Percentiles rank a stretch among this genome's conserved stretches.
Evolutionary conservation across 2,888 invertebrate species (phyloP).

Genomic region (Empis stercorea): DNA sequence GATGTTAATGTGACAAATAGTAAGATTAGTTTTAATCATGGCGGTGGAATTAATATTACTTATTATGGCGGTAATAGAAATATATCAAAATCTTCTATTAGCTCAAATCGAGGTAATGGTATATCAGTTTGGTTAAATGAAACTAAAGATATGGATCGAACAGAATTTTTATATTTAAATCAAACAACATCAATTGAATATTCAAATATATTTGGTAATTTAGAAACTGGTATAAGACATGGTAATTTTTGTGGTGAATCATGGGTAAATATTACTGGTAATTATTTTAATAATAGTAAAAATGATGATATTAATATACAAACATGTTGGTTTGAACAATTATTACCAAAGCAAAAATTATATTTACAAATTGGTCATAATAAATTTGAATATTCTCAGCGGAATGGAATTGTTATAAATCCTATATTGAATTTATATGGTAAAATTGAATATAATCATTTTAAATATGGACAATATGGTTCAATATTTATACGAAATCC

Average conservation of each 20-base stretch:
- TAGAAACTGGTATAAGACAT: slow-evolving; percentile 76
- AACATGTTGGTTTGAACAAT: slow-evolving; percentile 59
- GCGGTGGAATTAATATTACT: slow-evolving; percentile 91
- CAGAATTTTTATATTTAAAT: slow-evolving; percentile 66
- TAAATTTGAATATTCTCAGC: slow-evolving; percentile 60
- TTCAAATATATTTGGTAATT: slow-evolving; percentile 74
- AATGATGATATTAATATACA: slow-evolving; percentile 69
- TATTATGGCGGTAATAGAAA: slow-evolving; percentile 90
- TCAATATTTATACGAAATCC: slow-evolving; percentile 75
- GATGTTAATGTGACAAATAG: slow-evolving; percentile 90
- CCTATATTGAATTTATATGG: slow-evolving; percentile 71
- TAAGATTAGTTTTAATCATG: slow-evolving; percentile 77
- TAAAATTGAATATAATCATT: slow-evolving; percentile 77
- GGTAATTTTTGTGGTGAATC: slow-evolving; percentile 85
- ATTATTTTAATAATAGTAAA: slow-evolving; percentile 66
- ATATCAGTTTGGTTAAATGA: slow-evolving; percentile 84
- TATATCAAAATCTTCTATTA: slow-evolving; percentile 72
- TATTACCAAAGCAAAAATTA: slow-evolving; percentile 35
- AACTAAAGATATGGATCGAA: slow-evolving; percentile 44
- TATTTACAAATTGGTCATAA: slow-evolving; percentile 76
- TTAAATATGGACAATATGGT: slow-evolving; percentile 68
- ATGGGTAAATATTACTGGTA: slow-evolving; percentile 86
- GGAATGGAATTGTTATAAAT: slow-evolving; percentile 61
- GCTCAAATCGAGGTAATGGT: slow-evolving; percentile 80
- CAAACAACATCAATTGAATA: slow-evolving; percentile 80